Evolutionary conservation across 2,113 vertebrate genomes (phyloP).

Genomic region (Myrmophylax atrothorax): DNA sequence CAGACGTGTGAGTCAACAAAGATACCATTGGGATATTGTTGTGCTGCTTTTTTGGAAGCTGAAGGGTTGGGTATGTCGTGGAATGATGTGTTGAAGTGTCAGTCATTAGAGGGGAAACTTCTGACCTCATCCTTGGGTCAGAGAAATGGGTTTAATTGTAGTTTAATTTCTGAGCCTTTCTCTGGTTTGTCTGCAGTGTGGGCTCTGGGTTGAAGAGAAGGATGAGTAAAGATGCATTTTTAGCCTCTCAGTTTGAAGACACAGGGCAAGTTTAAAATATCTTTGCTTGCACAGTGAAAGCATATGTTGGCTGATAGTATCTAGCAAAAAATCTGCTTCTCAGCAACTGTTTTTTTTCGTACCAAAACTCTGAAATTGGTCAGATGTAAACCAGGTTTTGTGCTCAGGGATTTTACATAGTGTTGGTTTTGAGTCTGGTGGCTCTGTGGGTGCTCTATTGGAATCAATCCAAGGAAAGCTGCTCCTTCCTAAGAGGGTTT

Average conservation of each 20-base stretch:
- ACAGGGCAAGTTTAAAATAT: background rate
- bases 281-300: background rate
- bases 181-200: background rate
- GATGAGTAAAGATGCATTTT: background rate
- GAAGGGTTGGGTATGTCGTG: background rate
- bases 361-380: background rate
- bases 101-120: background rate
- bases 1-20: constrained; percentile 89
- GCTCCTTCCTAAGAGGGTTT: background rate
- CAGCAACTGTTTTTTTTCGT: background rate
- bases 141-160: background rate
- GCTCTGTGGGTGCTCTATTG: background rate
- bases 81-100: background rate
- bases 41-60: background rate
- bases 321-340: background rate
- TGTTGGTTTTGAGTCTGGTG: constrained; percentile 16
- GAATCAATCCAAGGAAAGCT: background rate
- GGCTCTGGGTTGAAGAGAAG: background rate
- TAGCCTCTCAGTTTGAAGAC: background rate
- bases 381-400: background rate
- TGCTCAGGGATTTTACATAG: background rate
- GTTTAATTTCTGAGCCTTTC: background rate
- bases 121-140: background rate
- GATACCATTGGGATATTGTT: background rate
- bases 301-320: background rate